A percentile compares a stretch with the other conserved stretches of the same genome.
Conservation (phyloP, 2,888 invertebrate genomes). For the Hypercompe scribonia region DNA sequence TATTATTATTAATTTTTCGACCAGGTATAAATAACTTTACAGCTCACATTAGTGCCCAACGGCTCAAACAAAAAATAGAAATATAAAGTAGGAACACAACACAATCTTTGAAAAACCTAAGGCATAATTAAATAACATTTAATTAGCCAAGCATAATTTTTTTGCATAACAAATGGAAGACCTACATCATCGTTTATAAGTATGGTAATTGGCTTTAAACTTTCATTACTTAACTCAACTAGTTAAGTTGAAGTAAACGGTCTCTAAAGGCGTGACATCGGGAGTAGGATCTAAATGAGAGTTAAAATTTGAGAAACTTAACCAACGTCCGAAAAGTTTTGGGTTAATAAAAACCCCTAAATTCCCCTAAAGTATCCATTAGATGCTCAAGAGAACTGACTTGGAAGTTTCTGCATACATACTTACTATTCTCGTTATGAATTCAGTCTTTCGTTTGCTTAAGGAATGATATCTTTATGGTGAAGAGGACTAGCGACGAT, state of each 20-base stretch:
- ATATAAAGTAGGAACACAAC: no score
- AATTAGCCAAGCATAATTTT: neutral
- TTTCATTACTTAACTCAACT: constrained; percentile 16
- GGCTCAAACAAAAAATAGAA: no score
- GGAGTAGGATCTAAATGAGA: constrained; percentile 17
- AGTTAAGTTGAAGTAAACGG: constrained; percentile 14
- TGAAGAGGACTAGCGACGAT: neutral
- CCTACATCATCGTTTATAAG: constrained; percentile 3
- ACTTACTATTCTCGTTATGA: neutral
- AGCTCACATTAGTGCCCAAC: no score
- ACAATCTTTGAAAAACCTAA: neutral
- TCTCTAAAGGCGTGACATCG: constrained; percentile 5
- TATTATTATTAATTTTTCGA: no score
- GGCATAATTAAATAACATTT: neutral
- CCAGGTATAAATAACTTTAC: no score
- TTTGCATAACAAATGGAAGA: neutral
- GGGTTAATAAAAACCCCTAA: constrained; percentile 11
- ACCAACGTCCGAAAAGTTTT: constrained; percentile 11
- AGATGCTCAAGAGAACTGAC: constrained; percentile 3
- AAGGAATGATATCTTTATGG: neutral
- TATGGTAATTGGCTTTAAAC: constrained; percentile 18
- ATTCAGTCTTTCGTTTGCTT: neutral
- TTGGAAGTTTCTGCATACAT: neutral
- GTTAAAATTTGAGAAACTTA: constrained; percentile 22
- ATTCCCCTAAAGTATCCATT: constrained; percentile 7